Conservation (phyloP, 53 echinoderm and acorn worm genomes). For the Arbacia lixula region DNA sequence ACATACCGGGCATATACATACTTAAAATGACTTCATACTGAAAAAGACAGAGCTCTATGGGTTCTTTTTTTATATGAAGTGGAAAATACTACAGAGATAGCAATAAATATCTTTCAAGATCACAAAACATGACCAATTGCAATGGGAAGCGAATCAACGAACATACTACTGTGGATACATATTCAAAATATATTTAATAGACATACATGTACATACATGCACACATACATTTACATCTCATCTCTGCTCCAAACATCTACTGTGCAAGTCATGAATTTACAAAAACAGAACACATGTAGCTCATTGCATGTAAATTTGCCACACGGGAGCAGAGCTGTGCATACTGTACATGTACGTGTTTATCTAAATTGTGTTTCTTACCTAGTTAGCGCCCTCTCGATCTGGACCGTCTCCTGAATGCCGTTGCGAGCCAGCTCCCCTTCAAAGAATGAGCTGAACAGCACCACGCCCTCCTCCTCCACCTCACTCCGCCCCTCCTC, state of each 20-base stretch:
- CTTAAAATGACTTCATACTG: no score
- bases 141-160: no score
- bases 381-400: slow-evolving; percentile 38
- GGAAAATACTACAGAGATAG: no score
- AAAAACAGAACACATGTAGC: not conserved
- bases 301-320: no score
- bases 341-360: not conserved
- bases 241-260: not conserved
- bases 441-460: slow-evolving; percentile 9
- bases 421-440: slow-evolving; percentile 12
- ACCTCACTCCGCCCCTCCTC: not conserved
- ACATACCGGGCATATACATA: no score
- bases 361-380: not conserved
- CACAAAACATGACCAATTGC: no score
- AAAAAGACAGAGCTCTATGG: no score
- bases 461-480: slow-evolving; percentile 26
- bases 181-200: no score
- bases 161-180: no score
- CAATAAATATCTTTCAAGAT: no score
- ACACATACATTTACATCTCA: not conserved
- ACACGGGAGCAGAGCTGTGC: not conserved
- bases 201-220: not conserved
- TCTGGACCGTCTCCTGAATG: slow-evolving; percentile 3
- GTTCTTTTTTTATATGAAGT: no score
- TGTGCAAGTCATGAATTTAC: not conserved